Evolutionary conservation across 2,888 invertebrate genomes (phyloP), one percentile per base, ranked within the genome.

Genomic region (Laothoe populi): DNA sequence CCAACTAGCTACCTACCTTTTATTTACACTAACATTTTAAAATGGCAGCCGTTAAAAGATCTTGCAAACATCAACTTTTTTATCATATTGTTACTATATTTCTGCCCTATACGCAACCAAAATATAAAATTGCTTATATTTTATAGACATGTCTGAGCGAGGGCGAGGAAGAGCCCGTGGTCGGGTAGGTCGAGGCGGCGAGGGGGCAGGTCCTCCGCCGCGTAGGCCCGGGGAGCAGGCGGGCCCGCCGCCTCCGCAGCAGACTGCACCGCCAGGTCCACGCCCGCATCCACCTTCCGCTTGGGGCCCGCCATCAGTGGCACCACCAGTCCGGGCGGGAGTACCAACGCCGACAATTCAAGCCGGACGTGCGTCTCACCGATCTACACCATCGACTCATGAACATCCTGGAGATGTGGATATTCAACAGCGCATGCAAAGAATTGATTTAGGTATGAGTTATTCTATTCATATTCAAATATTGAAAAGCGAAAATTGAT

Each of bases 371-470:
- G 92, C 92, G 0, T 83, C 84, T 0, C 85, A 88, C 57, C 77
- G 92, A 0, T 69, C 78, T 1, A 81, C 86, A 0, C 75, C 88
- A 0, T 73, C 87, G 0, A 79, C 83, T 0, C 87, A 83, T 42
- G 87, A 87, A 8, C 90, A 92, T 66, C 88, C 91, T 2, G 92
- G 91, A 0, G 90, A 91, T 72, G 78, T 87, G 0, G 86, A 89
- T 57, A 79, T 92, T 1, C 89, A 92, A 60, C 81, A 86, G 23
- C 68, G 86, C 1, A 88, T 92, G 88, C 82, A 84, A 48, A 70
- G 78, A 23, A 62, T 88, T 38, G 83, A 85, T 13, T 70, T 88
- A 31, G 83, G 89, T 79, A 70, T 67, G 71, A 67, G 61, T 65
- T 60, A 42, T 40, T 59, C 44, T 60, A 40, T 42, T 60, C 72